Evolutionary conservation across 1,140 invertebrate genomes (phyloP).

Genomic region (Lasioglossum baleicum): DNA sequence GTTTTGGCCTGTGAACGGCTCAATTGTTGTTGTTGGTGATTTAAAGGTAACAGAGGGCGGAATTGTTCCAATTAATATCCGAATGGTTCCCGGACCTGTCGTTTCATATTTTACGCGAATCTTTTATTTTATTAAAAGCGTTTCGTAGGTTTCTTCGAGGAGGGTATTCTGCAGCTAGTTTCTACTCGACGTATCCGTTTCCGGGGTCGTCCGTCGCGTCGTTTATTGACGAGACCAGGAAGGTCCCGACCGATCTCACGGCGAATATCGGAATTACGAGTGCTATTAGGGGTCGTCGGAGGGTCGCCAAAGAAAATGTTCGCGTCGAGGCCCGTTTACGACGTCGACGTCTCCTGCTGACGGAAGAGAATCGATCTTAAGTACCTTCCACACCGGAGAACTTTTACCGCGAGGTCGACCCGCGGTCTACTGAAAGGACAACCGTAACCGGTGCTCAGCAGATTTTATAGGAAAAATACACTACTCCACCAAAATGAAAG

Average conservation of each 20-base stretch:
- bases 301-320: slow-evolving; percentile 39
- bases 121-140: background rate
- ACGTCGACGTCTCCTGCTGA: slow-evolving; percentile 28
- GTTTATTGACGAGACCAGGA: slow-evolving; percentile 32
- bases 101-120: too few species aligned
- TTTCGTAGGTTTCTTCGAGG: background rate
- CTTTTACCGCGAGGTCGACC: background rate
- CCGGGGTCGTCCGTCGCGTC: slow-evolving; percentile 10
- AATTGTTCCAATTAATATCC: too few species aligned
- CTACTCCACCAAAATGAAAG: too few species aligned
- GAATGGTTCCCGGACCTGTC: too few species aligned
- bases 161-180: background rate
- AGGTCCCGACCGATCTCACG: slow-evolving; percentile 18
- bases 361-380: slow-evolving; percentile 35
- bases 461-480: too few species aligned
- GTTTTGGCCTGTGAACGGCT: too few species aligned
- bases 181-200: background rate
- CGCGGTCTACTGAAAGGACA: background rate
- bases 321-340: slow-evolving; percentile 53
- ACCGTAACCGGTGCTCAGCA: too few species aligned
- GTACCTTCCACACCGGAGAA: slow-evolving; percentile 27
- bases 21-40: too few species aligned
- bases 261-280: slow-evolving; percentile 69
- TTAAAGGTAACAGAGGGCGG: too few species aligned
- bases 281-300: slow-evolving; percentile 62